Evolutionary conservation across 2,113 vertebrate genomes (phyloP), one percentile per base, ranked within the genome.

Genomic region (Carassius carassius): DNA sequence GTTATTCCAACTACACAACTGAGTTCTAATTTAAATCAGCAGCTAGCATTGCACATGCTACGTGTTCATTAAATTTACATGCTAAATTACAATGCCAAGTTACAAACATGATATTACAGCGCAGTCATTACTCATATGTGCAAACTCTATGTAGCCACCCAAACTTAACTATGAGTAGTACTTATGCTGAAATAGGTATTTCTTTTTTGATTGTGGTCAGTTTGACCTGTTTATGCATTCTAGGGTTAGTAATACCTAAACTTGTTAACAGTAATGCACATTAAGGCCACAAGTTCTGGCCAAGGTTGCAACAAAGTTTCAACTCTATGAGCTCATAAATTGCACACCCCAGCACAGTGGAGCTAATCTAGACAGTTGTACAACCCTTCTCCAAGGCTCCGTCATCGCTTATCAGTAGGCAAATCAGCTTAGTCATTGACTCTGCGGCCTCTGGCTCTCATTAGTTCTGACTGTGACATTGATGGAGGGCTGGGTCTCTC

Each of bases 341-440:
- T 74, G n/a, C 16, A 47, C 11, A 25, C 72, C 41, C 8, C n/a
- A 49, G n/a, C 72, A 23, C 21, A 44, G 63, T 25, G 35, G 70
- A 44, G 35, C 32, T 67, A 37, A 47, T 69, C 58, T 82, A 88
- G 78, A 69, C 44, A 44, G 51, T 49, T 4, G 49, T 82, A 69
- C 82, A 74, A 69, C 84, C 83, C 67, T 85, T 85, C 81, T 84
- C 32, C 72, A 41, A 80, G 23, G 76, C 80, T 17, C 47, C 78
- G 78, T 87, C 74, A 88, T 87, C 81, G 87, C 90, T 92, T 93
- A 94, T 93, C 93, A 94, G 92, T 91, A 93, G 91, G 90, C 90
- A 92, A 93, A 94, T 94, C 93, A 94, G 89, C 91, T 89, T 79
- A 92, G 92, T 93, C 93, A 90, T 92, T 94, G 94, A 93, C 94